These are phyloP conservation scores for Matsumyia berberina DNA, from an alignment of 2,888 invertebrate species.

Conservation along the genomic window DNA sequence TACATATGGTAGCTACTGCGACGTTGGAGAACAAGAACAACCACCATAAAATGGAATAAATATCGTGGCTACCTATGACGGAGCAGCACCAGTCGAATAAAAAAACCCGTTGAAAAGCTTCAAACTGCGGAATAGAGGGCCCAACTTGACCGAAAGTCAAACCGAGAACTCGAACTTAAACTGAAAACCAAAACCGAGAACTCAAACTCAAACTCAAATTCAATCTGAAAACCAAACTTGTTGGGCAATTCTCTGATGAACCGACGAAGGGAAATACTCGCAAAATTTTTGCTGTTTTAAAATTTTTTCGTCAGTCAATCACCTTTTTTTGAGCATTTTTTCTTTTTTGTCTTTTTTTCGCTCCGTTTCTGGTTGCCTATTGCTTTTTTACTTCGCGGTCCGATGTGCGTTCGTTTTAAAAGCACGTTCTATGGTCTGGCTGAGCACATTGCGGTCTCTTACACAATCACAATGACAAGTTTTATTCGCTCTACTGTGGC, in stretches of 20 bases:
- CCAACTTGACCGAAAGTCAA: conserved; percentile 11
- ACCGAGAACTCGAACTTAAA: background rate
- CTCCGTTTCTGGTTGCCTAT: conserved; percentile 6
- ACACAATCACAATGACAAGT: conserved; percentile 68
- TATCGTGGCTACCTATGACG: conserved; percentile 40
- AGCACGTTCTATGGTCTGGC: conserved; percentile 36
- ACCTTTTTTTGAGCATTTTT: conserved; percentile 70
- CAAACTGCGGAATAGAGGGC: conserved; percentile 62
- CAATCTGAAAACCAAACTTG: conserved; percentile 32
- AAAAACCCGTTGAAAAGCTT: conserved; percentile 51
- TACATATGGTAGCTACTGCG: conserved; percentile 13
- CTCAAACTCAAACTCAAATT: too few relatives aligned
- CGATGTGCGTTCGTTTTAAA: conserved; percentile 27
- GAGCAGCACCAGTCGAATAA: background rate
- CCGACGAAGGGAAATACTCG: conserved; percentile 52
- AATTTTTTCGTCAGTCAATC: conserved; percentile 75
- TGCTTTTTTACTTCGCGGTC: conserved; percentile 2
- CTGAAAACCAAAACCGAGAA: conserved; percentile 31
- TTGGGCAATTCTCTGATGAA: conserved; percentile 13
- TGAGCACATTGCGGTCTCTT: conserved; percentile 54
- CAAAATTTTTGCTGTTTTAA: conserved; percentile 67
- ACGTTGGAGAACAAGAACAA: conserved; percentile 17
- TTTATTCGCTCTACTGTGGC: conserved; percentile 39
- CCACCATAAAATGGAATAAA: conserved; percentile 44
- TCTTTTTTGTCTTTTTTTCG: conserved; percentile 47